Evolutionary conservation across 2,888 invertebrate species (phyloP), one percentile per base, ranked within the genome.

Genomic region (Sinodicranocentrus sp.): DNA sequence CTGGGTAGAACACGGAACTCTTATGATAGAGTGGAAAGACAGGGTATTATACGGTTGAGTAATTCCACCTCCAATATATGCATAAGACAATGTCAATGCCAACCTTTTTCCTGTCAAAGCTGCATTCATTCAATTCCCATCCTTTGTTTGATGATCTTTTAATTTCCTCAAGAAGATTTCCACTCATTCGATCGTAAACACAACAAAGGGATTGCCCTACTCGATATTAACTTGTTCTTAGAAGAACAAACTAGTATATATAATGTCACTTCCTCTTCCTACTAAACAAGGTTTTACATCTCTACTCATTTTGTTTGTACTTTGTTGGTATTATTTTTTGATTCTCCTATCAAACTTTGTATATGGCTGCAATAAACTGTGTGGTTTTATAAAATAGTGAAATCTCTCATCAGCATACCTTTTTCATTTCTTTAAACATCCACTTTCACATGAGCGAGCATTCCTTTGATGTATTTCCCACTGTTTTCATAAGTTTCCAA

Each of bases 131-230:
- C 52, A 17, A 6, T 68, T 23, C 44, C 43, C 15, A 2, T 21
- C 10, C 26, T n/a, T 48, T 48, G 68, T 65, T 15, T 54, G 61
- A 72, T 72, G 72, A 72, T 72, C 72, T 72, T 59, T 72, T 57
- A 72, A 72, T 71, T 71, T 71, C 71, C 71, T 71, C 71, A 71
- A 71, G 54, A 71, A 54, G 71, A 48, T 6, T 21, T 54, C 19
- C 33, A 72, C 17, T 72, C 72, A 59, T 13, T 72, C 43, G 43
- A 0, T 61, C 59, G 72, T 19, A 59, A 72, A 61, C 28, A 72
- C 59, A 72, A 72, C 72, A 72, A 72, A 72, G 61, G 70, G 21
- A 52, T 57, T 57, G 3, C 57, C 21, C 23, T 57, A 3, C 21
- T 8, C 6, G 23, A 57, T 57, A 65, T 65, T 19, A 39, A 65